Evolutionary conservation across 2,113 vertebrate species (phyloP).

Genomic region (Heloderma charlesbogerti): DNA sequence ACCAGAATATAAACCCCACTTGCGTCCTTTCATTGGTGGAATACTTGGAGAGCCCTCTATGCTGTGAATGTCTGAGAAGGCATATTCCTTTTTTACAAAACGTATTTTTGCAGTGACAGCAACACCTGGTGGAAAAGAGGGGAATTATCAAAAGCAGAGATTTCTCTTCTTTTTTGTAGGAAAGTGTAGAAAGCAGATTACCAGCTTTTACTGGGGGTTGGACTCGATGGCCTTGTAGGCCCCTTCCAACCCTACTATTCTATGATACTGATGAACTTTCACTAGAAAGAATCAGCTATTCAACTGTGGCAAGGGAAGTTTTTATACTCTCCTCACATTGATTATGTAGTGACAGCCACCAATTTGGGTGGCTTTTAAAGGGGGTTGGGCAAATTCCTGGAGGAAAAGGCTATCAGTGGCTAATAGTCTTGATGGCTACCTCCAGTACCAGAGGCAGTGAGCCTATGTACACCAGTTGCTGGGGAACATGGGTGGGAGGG

Average conservation of each 20-base stretch:
- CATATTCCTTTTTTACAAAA: neutral
- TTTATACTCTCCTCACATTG: neutral
- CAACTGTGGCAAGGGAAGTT: neutral
- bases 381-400: too few species aligned
- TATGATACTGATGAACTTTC: neutral
- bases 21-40: neutral
- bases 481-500: too few species aligned
- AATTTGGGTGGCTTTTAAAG: too few species aligned
- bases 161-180: neutral
- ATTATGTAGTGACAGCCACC: neutral
- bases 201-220: neutral
- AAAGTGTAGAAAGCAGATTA: neutral
- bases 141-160: neutral
- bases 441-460: too few species aligned
- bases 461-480: too few species aligned
- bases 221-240: too few species aligned
- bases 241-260: too few species aligned
- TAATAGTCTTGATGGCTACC: too few species aligned
- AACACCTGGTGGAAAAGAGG: constrained; percentile 68
- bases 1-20: neutral
- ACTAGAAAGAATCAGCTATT: neutral
- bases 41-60: too few species aligned
- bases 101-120: constrained; percentile 64
- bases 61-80: neutral
- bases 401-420: neutral